Conservation (phyloP, 1,140 invertebrate genomes). For the Pseudomyrmex gracilis region DNA sequence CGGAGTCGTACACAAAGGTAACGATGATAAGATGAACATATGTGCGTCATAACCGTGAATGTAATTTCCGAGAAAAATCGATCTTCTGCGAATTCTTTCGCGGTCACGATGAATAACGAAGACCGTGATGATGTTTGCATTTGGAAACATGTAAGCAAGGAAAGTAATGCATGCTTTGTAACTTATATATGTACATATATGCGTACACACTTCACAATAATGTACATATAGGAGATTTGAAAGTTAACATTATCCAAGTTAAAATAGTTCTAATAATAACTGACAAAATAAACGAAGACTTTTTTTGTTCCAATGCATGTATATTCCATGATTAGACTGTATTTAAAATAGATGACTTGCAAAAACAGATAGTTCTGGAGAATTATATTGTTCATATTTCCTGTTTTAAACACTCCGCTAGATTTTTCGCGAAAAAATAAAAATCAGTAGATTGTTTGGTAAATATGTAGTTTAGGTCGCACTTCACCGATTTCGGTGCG, state of each 20-base stretch:
- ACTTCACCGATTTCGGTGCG: no score
- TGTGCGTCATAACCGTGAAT: background rate
- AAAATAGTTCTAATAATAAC: background rate
- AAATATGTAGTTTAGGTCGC: no score
- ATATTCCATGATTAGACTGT: background rate
- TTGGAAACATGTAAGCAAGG: background rate
- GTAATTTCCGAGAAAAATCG: slow-evolving; percentile 20
- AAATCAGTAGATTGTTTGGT: no score
- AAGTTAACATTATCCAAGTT: background rate
- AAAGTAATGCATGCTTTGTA: background rate
- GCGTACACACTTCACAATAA: no score
- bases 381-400: background rate
- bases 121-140: background rate
- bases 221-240: background rate
- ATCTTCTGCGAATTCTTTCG: background rate
- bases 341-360: slow-evolving; percentile 15
- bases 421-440: no score
- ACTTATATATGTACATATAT: background rate
- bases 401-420: background rate
- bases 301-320: slow-evolving; percentile 1
- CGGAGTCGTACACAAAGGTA: background rate
- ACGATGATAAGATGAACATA: background rate
- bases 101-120: slow-evolving; percentile 5
- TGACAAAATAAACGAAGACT: background rate
- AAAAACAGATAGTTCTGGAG: background rate